Conservation (phyloP, 2,888 invertebrate species). For the Hyposoter dolosus region DNA sequence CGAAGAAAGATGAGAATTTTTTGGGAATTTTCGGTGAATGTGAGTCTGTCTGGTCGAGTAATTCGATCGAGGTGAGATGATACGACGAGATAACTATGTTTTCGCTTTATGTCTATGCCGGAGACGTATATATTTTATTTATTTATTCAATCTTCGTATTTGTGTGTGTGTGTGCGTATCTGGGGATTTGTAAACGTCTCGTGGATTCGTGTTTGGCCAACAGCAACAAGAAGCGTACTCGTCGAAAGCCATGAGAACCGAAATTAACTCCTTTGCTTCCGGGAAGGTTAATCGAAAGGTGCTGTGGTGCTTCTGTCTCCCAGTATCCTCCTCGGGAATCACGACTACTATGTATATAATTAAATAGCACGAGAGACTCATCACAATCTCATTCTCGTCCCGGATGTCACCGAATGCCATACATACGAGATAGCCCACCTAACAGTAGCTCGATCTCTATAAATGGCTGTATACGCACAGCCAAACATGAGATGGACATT, state of each 20-base stretch:
- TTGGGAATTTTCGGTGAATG: neutral
- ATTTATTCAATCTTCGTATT: neutral
- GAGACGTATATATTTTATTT: neutral
- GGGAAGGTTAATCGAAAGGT: constrained; percentile 62
- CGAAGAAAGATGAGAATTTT: constrained; percentile 7
- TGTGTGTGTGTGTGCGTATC: neutral
- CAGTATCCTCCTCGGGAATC: constrained; percentile 51
- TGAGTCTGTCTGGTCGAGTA: constrained; percentile 27
- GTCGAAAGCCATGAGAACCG: constrained; percentile 55
- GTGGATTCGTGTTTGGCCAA: neutral
- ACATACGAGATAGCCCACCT: neutral
- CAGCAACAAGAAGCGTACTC: neutral
- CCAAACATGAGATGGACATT: constrained; percentile 2
- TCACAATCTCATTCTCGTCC: constrained; percentile 50
- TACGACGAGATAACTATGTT: constrained; percentile 28
- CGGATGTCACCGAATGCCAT: constrained; percentile 51
- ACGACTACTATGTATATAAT: constrained; percentile 48
- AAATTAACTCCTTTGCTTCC: constrained; percentile 61
- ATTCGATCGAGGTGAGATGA: constrained; percentile 45
- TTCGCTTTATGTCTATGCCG: neutral
- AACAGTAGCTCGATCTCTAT: constrained; percentile 13
- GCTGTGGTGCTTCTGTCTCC: constrained; percentile 34
- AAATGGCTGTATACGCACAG: constrained; percentile 19
- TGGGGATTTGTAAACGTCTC: neutral
- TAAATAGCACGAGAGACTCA: constrained; percentile 34